Evolutionary conservation across 2,113 vertebrate genomes (phyloP).

Genomic region (Notarius quadriscutis): DNA sequence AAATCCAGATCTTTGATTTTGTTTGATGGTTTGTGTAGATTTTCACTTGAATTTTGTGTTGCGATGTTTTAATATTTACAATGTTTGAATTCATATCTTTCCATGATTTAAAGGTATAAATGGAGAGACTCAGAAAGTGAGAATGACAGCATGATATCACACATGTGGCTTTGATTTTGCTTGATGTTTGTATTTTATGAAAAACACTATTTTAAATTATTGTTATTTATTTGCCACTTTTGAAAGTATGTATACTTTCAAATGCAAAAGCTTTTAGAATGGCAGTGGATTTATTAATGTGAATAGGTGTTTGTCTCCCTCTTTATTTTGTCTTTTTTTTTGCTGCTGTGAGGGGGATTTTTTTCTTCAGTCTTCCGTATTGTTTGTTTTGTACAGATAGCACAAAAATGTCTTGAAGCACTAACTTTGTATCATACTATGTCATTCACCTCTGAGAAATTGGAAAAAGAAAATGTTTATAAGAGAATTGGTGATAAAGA

Average conservation of each 20-base stretch:
- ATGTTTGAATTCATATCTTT: conserved; percentile 32
- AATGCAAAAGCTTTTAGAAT: conserved; percentile 36
- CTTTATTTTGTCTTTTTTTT: conserved; percentile 59
- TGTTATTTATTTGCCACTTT: conserved; percentile 33
- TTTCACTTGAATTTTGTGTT: conserved; percentile 13
- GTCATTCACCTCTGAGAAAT: conserved; percentile 68
- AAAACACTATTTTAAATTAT: conserved; percentile 14
- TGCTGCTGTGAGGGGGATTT: conserved; percentile 60
- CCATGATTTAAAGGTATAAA: conserved; percentile 17
- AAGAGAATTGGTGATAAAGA: conserved; percentile 76
- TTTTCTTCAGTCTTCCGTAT: conserved; percentile 62
- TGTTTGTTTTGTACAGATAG: conserved; percentile 75
- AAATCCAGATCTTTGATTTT: not conserved
- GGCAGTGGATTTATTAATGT: conserved; percentile 46
- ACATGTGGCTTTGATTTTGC: conserved; percentile 39
- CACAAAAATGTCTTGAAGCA: conserved; percentile 68
- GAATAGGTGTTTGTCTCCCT: conserved; percentile 62
- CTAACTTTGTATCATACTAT: conserved; percentile 77
- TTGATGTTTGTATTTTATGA: conserved; percentile 30
- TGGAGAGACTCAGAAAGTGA: conserved; percentile 20
- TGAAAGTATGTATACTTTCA: conserved; percentile 16
- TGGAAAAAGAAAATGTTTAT: conserved; percentile 71
- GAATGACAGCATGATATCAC: conserved; percentile 33
- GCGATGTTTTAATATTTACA: conserved; percentile 31
- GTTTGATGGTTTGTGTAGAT: conserved; percentile 14